A percentile compares a stretch with the other conserved stretches of the same genome.
phyloP scores from a whole-genome alignment of 2,113 vertebrate genomes.

The Dendropsophus ebraccatus region DNA sequence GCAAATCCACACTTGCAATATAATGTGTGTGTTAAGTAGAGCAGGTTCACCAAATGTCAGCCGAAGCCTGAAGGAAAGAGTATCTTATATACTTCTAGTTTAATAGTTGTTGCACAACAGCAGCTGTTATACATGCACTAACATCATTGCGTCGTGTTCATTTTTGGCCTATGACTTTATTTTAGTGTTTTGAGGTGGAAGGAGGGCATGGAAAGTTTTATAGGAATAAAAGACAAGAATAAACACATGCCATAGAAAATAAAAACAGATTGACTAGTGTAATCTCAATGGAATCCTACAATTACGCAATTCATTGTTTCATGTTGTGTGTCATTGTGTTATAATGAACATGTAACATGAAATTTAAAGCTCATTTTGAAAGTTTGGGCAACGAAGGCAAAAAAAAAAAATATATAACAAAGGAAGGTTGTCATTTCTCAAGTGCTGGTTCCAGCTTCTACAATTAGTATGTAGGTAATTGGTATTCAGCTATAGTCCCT shows the following conservation, averaged over 20 bases:
- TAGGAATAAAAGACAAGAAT: background rate
- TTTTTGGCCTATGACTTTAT: background rate
- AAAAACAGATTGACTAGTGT: background rate
- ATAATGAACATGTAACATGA: background rate
- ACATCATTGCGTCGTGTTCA: background rate
- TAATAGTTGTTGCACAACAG: background rate
- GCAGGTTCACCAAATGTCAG: too few species aligned
- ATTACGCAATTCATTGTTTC: background rate
- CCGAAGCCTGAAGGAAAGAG: too few species aligned
- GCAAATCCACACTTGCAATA: background rate
- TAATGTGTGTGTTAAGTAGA: background rate
- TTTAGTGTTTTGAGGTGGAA: background rate
- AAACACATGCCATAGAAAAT: background rate
- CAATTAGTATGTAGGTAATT: too few species aligned
- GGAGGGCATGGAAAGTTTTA: background rate
- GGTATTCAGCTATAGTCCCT: too few species aligned
- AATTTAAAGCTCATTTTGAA: background rate
- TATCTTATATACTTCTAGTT: background rate
- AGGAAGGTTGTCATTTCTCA: background rate
- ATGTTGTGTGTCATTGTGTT: background rate
- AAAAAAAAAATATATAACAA: background rate
- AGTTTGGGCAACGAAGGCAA: background rate
- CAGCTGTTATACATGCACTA: background rate
- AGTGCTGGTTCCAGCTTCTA: too few species aligned
- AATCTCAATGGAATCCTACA: background rate